Evolutionary conservation across 1,140 invertebrate species (phyloP), one percentile per base, ranked within the genome.

Genomic region (Diplogasteroides magnus): DNA sequence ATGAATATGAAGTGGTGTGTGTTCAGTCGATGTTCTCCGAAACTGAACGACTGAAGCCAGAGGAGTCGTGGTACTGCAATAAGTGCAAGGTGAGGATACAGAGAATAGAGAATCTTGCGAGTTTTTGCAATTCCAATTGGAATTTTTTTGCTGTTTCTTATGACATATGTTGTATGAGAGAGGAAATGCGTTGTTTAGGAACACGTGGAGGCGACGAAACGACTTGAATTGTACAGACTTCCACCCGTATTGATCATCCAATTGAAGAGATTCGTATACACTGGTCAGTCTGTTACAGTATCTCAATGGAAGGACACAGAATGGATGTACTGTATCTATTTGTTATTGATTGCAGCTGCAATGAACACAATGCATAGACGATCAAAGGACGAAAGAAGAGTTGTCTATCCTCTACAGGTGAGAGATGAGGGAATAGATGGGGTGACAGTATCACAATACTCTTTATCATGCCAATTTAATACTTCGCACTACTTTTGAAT

Each of bases 191-290:
- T 19, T 19, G 19, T 48, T 48, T 19, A 48, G 37, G 77, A 83
- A 61, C 83, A 84, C 65, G 79, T 83, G 48, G 78, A 84, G 77
- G 85, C 85, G 0, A 85, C 83, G 6, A 86, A 86, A 77, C 82
- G 84, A 72, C 81, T 86, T 72, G 78, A 83, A 68, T 70, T 86
- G 29, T 86, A 84, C 83, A 77, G 77, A 23, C 68, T 86, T 56
- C 85, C 86, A 1, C 77, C 78, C 61, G 77, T 86, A 27, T 77
- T 86, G 13, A 84, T 87, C 37, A 83, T 87, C 63, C 85, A 86
- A 58, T 77, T 87, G 56, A 87, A 87, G 72, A 74, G 86, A 59
- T 87, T 87, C 76, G 84, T 83, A 1, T 86, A 84, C 71, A 85
- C 80, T 67, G 82, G 80, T 73, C n/a, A n/a, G n/a, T n/a, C n/a